Evolutionary conservation across 2,888 invertebrate species (phyloP).

Genomic region (Caenorhabditis japonica): DNA sequence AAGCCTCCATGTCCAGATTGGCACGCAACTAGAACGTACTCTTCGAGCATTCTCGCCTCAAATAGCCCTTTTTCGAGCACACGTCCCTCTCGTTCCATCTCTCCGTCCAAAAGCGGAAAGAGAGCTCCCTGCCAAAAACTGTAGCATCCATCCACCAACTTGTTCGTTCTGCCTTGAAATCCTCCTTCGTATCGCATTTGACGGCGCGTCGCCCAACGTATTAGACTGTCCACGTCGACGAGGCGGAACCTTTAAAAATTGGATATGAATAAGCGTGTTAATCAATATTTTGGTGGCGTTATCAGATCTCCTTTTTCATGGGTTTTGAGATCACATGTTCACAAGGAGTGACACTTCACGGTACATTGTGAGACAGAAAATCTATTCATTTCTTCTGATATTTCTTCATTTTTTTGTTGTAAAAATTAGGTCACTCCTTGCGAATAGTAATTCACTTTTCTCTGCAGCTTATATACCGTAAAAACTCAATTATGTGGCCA

Average conservation of each 20-base stretch:
- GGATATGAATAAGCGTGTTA: too few relatives aligned
- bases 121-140: constrained; percentile 98
- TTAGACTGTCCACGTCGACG: constrained; percentile 53
- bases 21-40: constrained; percentile 93
- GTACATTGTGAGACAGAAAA: too few relatives aligned
- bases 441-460: too few relatives aligned
- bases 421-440: too few relatives aligned
- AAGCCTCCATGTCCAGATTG: constrained; percentile 87
- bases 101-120: constrained; percentile 81
- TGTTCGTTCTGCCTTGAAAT: constrained; percentile 88
- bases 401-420: too few relatives aligned
- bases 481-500: too few relatives aligned
- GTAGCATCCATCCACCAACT: constrained; percentile 97
- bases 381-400: too few relatives aligned
- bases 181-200: constrained; percentile 96
- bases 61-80: constrained; percentile 48
- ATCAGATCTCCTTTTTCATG: too few relatives aligned
- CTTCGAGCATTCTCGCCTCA: constrained; percentile 84
- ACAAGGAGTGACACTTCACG: too few relatives aligned
- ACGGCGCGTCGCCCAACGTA: constrained; percentile 85
- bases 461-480: too few relatives aligned
- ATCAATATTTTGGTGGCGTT: too few relatives aligned
- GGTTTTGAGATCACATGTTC: too few relatives aligned
- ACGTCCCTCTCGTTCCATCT: constrained; percentile 49
- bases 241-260: constrained; percentile 55